These are phyloP conservation scores for Dreissena polymorpha DNA, from an alignment of 1,140 invertebrate species.

Conservation along the genomic window DNA sequence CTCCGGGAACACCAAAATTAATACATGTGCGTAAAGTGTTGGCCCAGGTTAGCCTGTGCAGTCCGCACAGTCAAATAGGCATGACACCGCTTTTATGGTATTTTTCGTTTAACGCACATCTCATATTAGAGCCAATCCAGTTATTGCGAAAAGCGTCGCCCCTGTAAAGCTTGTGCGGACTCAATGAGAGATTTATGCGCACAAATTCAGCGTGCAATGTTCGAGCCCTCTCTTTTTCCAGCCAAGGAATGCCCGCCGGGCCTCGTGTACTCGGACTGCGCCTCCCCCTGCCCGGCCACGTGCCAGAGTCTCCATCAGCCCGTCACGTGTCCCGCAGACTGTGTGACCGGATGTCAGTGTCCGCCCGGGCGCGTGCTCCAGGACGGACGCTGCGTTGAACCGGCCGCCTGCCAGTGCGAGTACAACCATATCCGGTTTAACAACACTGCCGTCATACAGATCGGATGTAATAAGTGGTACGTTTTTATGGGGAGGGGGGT, in stretches of 20 bases:
- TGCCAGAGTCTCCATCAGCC: slow-evolving; percentile 52
- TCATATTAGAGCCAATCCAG: no score
- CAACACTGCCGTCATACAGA: slow-evolving; percentile 42
- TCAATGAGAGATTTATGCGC: no score
- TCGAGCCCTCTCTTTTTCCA: slow-evolving; percentile 3
- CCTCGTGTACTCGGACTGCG: slow-evolving; percentile 59
- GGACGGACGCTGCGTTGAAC: slow-evolving; percentile 53
- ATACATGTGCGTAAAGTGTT: no score
- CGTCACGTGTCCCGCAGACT: slow-evolving; percentile 39
- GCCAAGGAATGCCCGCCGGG: slow-evolving; percentile 55
- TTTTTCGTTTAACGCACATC: no score
- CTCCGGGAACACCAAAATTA: no score
- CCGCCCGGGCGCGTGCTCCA: slow-evolving; percentile 49
- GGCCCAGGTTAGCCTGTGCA: no score
- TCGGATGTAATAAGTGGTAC: slow-evolving; percentile 62
- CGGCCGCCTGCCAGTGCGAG: slow-evolving; percentile 56
- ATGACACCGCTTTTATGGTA: no score
- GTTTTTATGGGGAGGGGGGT: not conserved
- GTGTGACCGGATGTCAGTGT: slow-evolving; percentile 58
- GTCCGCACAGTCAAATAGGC: no score
- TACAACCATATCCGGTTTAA: slow-evolving; percentile 53
- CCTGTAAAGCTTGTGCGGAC: no score
- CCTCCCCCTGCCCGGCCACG: slow-evolving; percentile 54
- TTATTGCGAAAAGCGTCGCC: no score
- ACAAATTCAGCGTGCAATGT: no score